Evolutionary conservation across 2,888 invertebrate species (phyloP).

Genomic region (Trissolcus brochymenae): DNA sequence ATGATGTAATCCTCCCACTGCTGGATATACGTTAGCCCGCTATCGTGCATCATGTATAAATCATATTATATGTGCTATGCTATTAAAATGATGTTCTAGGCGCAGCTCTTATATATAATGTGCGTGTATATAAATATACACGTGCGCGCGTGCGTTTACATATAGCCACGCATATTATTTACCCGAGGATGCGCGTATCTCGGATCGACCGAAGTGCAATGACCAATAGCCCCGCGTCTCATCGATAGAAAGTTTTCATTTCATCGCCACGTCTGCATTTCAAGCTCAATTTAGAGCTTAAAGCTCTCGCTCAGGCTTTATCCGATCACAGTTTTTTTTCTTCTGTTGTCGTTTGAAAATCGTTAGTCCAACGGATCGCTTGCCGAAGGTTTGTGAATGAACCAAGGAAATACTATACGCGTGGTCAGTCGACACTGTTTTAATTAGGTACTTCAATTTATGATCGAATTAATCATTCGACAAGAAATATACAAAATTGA

Average conservation of each 20-base stretch:
- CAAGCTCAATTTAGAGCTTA: too few relatives aligned
- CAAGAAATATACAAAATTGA: too few relatives aligned
- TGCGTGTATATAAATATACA: conserved; percentile 34
- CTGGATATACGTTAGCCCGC: conserved; percentile 52
- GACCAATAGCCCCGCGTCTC: conserved; percentile 55
- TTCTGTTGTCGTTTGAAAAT: too few relatives aligned
- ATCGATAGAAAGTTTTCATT: conserved; percentile 51
- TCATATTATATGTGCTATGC: conserved; percentile 59
- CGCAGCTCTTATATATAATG: conserved; percentile 41
- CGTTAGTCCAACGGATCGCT: neutral
- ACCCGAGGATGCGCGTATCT: conserved; percentile 49
- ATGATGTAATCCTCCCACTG: conserved; percentile 60
- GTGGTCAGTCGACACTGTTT: neutral
- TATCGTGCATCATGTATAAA: conserved; percentile 61
- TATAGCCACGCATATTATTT: conserved; percentile 35
- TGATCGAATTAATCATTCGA: too few relatives aligned
- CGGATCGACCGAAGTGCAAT: conserved; percentile 61
- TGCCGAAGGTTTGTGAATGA: neutral
- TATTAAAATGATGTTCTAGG: conserved; percentile 53
- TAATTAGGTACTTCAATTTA: too few relatives aligned
- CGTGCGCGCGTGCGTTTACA: conserved; percentile 40
- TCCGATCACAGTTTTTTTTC: neutral
- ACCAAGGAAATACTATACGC: neutral
- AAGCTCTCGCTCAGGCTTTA: neutral
- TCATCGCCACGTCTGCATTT: conserved; percentile 11